phyloP scores from a whole-genome alignment of 2,888 invertebrate species.

The Tortrix viridana region DNA sequence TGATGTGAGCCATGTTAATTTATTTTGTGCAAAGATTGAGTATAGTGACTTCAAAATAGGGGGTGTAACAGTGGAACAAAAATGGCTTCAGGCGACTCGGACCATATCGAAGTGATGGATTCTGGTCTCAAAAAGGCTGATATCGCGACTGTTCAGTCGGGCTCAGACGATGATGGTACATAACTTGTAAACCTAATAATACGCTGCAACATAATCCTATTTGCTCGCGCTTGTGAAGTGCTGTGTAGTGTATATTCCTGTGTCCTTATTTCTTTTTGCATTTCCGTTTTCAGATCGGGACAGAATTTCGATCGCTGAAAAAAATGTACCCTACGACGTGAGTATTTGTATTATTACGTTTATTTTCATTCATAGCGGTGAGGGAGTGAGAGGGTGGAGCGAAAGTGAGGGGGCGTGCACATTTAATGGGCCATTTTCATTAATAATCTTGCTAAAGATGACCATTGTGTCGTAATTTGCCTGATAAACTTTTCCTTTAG shows the following conservation, averaged over 20 bases:
- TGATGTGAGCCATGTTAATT: constrained; percentile 78
- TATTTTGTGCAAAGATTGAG: constrained; percentile 66
- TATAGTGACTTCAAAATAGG: constrained; percentile 73
- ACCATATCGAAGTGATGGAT: constrained; percentile 91
- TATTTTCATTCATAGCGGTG: constrained; percentile 56
- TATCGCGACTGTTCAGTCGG: constrained; percentile 83
- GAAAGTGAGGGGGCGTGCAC: constrained; percentile 50
- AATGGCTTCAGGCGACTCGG: constrained; percentile 94
- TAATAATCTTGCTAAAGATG: constrained; percentile 48
- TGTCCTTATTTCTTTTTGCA: constrained; percentile 56
- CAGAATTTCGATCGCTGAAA: constrained; percentile 84
- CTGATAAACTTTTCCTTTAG: constrained; percentile 7
- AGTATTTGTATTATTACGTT: constrained; percentile 66
- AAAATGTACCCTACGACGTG: constrained; percentile 86
- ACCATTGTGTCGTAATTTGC: constrained; percentile 26
- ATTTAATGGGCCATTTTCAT: constrained; percentile 52
- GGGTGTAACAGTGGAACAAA: constrained; percentile 78
- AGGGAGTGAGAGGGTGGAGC: constrained; percentile 44
- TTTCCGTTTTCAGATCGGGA: constrained; percentile 82
- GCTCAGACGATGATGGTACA: constrained; percentile 85
- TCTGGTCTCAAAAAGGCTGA: constrained; percentile 86
- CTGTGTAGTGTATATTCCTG: constrained; percentile 32
- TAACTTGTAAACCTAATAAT: constrained; percentile 66
- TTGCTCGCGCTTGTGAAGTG: constrained; percentile 44
- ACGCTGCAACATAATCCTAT: constrained; percentile 52